phyloP scores from a whole-genome alignment of 2,113 vertebrate genomes.

The Erpornis zantholeuca region DNA sequence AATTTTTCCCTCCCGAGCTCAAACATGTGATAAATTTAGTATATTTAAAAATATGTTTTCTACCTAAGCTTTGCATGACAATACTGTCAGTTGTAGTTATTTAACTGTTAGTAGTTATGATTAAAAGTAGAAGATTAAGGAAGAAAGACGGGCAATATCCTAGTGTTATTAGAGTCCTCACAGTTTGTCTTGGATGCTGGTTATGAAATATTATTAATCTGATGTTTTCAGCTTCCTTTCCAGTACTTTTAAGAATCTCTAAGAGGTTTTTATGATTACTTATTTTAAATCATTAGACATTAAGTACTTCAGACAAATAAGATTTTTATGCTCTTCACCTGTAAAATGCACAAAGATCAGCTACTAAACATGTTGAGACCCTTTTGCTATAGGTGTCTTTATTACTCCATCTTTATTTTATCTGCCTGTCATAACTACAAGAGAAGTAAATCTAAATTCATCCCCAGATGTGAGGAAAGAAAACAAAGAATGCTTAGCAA shows the following conservation, averaged over 20 bases:
- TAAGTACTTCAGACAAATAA: not conserved
- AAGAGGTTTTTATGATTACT: not conserved
- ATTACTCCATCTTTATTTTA: not conserved
- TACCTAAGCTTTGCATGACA: not conserved
- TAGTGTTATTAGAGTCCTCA: not conserved
- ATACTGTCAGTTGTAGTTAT: not conserved
- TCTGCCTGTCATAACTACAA: not conserved
- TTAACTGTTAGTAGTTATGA: not conserved
- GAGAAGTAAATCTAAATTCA: not conserved
- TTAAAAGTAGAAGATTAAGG: not conserved
- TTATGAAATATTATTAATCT: not conserved
- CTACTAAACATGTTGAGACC: not conserved
- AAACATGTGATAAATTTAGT: not conserved
- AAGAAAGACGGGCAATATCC: not conserved
- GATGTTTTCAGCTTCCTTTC: not conserved
- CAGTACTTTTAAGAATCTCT: not conserved
- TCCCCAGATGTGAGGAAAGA: not conserved
- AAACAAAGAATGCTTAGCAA: fast-evolving
- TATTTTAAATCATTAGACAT: not conserved
- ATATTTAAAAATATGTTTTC: not conserved
- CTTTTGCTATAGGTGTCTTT: not conserved
- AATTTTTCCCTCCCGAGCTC: not conserved
- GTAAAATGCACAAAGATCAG: not conserved
- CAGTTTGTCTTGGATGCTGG: not conserved
- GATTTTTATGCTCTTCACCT: not conserved